Evolutionary conservation across 2,797 vertebrate genomes (phyloP), one percentile per base, ranked within the genome.

Genomic region (Sphenopsis melanotis): DNA sequence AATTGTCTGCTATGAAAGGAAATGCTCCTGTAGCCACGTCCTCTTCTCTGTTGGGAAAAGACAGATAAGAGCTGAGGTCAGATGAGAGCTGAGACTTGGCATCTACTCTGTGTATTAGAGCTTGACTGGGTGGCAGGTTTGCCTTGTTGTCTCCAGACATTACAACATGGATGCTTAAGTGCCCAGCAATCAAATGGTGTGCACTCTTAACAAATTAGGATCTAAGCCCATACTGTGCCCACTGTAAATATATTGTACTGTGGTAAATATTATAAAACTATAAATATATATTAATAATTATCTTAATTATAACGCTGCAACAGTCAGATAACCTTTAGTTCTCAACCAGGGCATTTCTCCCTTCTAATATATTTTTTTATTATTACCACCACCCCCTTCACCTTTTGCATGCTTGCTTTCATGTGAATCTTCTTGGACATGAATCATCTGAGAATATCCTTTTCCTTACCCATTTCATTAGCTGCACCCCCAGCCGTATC

Each of bases 21-120:
- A 75, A 9, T 1, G 1, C 22, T 88, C 49, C 61, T 68, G 32
- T 59, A 80, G 10, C 18, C 29, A 13, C 3, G 5, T 44, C n/a
- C 30, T 75, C 30, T 55, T 61, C 30, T 89, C 30, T 83, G 3
- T 2, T 64, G 57, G 24, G 37, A 60, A 75, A 41, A 21, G 56
- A 55, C 12, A 24, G 41, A 9, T 37, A 41, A 42, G 18, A 56
- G 29, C 24, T 56, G 50, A 47, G 21, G 22, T 72, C 15, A 46
- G 41, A 24, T 42, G 56, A 60, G 52, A 80, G 37, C 41, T 68
- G 37, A 80, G 65, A 53, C 22, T 71, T 88, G 44, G 13, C 21
- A 13, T 22, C 13, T 36, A 10, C n/a, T 2, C 0, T 19, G 36
- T 63, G 49, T 1, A 0, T 74, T 63, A 52, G 39, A 85, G 56